phyloP scores from a whole-genome alignment of 2,113 vertebrate genomes.

The Sebastes fasciatus region DNA sequence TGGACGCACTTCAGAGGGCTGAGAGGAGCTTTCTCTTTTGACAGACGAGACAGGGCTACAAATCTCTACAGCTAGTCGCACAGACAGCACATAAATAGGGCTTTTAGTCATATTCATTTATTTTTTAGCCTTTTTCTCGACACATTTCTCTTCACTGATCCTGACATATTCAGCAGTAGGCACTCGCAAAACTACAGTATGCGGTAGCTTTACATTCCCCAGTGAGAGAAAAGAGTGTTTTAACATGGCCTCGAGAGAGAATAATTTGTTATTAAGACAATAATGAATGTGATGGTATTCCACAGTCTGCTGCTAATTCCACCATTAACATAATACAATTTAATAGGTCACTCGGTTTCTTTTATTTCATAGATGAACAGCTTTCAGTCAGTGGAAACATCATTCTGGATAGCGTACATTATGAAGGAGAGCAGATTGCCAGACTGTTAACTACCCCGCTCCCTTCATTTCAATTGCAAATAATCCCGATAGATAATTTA shows the following conservation, averaged over 20 bases:
- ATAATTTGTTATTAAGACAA: constrained; percentile 58
- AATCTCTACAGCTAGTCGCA: constrained; percentile 28
- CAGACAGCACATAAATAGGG: constrained; percentile 34
- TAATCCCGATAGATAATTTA: constrained; percentile 78
- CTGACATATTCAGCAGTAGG: constrained; percentile 6
- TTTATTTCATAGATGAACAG: constrained; percentile 70
- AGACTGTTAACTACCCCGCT: constrained; percentile 66
- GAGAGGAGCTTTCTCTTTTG: constrained; percentile 49
- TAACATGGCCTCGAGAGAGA: constrained; percentile 38
- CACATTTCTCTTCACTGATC: constrained; percentile 25
- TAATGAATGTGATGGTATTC: constrained; percentile 65
- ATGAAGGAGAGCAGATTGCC: constrained; percentile 67
- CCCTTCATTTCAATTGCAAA: constrained; percentile 75
- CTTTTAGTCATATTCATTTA: constrained; percentile 41
- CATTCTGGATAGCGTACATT: constrained; percentile 45
- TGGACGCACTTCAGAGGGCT: constrained; percentile 63
- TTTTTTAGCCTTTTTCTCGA: constrained; percentile 34
- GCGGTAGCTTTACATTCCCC: constrained; percentile 13
- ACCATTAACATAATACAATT: constrained; percentile 66
- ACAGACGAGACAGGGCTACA: constrained; percentile 44
- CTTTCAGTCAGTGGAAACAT: constrained; percentile 66
- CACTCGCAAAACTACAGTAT: neutral
- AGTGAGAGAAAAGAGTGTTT: constrained; percentile 36
- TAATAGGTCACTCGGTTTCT: constrained; percentile 66
- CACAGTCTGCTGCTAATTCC: constrained; percentile 63